Base-by-base conservation (phyloP, 2,797 vertebrate genomes). In the Myiotriccus ornatus region DNA sequence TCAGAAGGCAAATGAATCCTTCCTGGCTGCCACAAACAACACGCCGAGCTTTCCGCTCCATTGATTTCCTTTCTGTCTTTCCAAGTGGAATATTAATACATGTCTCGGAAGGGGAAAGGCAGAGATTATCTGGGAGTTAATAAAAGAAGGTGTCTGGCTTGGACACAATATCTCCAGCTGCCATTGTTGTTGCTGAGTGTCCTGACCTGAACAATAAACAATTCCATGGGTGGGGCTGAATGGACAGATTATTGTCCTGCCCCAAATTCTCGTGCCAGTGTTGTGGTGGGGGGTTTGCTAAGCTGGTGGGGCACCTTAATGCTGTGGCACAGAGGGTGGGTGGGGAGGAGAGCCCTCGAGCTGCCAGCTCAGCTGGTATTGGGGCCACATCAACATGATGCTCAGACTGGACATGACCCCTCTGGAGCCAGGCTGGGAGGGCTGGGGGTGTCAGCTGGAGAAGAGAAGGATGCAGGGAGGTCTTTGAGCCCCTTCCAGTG, bases 21-120 rank as follows among this genome's bases (percentile, higher is more conserved):
- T 62, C 87, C 50, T 50, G 89, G 87, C 84, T 83, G 93, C 87
- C 93, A 56, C 68, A 59, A 70, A 28, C 93, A 82, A n/a, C 71
- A 56, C 7, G 5, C 82, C 3, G 64, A 80, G 87, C 87, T 91
- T 84, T 68, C 87, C 7, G 14, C 39, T 67, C 85, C 78, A 81
- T 43, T 44, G 87, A 83, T 83, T 89, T 80, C 59, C 93, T 85
- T 79, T 82, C 87, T 56, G 47, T 73, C 84, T 90, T 77, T 84
- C 89, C 93, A 68, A 60, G 53, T 34, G 83, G 89, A 79, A 89
- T 65, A 82, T 94, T 79, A 71, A 87, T 43, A 19, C 65, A 10
- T 7, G 84, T 46, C 87, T 92, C 74, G 35, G 77, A 73, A 92
- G 87, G 94, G 49, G 15, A 15, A 69, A 87, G 76, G n/a, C 67